Percentiles rank a stretch among this genome's conserved stretches.
Conservation (phyloP, 2,888 invertebrate genomes). For the Ophonus ardosiacus region DNA sequence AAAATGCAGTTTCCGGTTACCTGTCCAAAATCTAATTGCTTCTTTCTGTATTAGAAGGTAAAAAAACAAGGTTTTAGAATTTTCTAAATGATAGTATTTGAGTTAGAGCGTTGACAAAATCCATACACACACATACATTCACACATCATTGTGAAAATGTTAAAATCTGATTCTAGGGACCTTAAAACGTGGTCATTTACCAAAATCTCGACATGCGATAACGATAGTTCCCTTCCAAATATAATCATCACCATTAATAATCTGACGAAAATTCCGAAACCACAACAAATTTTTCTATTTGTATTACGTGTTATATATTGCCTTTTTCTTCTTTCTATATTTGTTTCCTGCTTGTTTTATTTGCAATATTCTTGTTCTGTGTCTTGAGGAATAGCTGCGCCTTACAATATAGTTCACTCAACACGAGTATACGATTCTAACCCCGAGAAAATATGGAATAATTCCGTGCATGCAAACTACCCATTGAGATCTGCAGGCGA, state of each 20-base stretch:
- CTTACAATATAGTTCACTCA: not conserved
- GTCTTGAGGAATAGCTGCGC: not conserved
- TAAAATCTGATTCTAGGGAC: too few species aligned
- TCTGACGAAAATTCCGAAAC: not conserved
- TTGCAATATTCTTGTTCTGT: not conserved
- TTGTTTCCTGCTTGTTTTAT: not conserved
- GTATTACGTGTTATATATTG: not conserved
- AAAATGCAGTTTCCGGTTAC: too few species aligned
- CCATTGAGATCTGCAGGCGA: conserved; percentile 26
- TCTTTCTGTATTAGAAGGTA: too few species aligned
- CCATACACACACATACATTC: too few species aligned
- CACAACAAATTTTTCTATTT: not conserved
- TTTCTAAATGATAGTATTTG: too few species aligned
- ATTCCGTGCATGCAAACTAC: conserved; percentile 30
- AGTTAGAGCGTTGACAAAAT: too few species aligned
- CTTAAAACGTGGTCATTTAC: too few species aligned
- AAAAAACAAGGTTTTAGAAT: too few species aligned
- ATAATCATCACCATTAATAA: not conserved
- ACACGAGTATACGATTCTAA: not conserved
- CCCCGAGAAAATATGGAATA: conserved; percentile 21
- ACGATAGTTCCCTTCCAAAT: too few species aligned
- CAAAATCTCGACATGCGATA: too few species aligned
- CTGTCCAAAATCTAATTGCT: too few species aligned
- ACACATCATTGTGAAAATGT: too few species aligned
- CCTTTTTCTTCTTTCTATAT: not conserved